Evolutionary conservation across 1,140 invertebrate species (phyloP).

Genomic region (Battus philenor): DNA sequence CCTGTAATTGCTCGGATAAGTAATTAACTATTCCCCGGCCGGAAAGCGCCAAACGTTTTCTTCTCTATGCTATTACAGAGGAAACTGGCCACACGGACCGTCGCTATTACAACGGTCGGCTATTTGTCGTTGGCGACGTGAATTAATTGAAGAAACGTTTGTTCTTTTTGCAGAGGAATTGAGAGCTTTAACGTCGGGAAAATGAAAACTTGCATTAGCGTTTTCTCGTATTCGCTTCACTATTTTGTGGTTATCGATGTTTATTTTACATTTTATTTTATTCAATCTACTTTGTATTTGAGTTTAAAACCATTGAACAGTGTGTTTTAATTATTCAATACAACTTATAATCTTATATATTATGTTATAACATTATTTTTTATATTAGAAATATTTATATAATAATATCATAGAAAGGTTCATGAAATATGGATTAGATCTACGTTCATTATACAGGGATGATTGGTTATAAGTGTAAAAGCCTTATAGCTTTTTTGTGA

Average conservation of each 20-base stretch:
- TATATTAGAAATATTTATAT: too few relatives aligned
- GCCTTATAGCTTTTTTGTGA: too few relatives aligned
- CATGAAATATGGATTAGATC: too few relatives aligned
- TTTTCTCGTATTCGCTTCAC: background rate
- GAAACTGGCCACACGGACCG: slow-evolving; percentile 26
- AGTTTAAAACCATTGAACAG: too few relatives aligned
- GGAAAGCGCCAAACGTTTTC: too few relatives aligned
- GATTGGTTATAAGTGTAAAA: too few relatives aligned
- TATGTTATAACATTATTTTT: too few relatives aligned
- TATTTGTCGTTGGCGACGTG: slow-evolving; percentile 30
- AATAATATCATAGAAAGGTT: too few relatives aligned
- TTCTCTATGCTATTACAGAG: slow-evolving; percentile 27
- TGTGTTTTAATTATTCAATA: too few relatives aligned
- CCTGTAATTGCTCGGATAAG: slow-evolving; percentile 1
- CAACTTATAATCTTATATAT: too few relatives aligned
- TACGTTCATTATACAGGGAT: too few relatives aligned
- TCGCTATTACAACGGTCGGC: slow-evolving; percentile 27
- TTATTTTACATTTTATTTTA: background rate
- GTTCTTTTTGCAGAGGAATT: slow-evolving; percentile 26
- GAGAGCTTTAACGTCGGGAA: slow-evolving; percentile 7
- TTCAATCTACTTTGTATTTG: too few relatives aligned
- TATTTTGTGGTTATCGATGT: background rate
- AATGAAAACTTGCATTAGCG: background rate
- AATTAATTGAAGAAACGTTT: slow-evolving; percentile 34
- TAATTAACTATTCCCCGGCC: background rate